These are phyloP conservation scores for Falco punctatus DNA, from an alignment of 2,113 vertebrate species.

Conservation along the genomic window DNA sequence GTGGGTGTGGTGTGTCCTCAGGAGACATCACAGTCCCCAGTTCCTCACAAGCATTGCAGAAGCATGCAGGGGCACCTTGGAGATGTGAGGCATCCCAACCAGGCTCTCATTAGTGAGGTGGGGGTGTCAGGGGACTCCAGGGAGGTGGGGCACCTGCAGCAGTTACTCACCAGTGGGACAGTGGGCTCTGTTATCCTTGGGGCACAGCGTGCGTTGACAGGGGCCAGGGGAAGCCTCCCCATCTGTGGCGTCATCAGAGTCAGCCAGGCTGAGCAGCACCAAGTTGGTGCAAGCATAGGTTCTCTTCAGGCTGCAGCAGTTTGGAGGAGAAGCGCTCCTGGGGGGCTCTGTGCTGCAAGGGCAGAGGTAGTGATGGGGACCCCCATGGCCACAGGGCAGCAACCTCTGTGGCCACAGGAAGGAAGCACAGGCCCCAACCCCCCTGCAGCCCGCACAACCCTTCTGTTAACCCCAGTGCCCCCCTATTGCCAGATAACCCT, in stretches of 20 bases:
- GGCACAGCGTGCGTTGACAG: accelerated
- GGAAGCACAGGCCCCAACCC: not conserved
- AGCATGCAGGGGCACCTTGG: accelerated
- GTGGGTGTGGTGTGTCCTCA: not conserved
- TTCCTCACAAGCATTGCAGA: not conserved
- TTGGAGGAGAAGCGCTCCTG: too few relatives aligned
- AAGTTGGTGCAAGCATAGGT: not conserved
- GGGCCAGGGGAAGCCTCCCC: not conserved
- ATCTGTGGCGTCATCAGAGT: accelerated
- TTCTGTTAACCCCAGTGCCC: not conserved
- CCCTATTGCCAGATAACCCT: not conserved
- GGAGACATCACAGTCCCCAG: not conserved
- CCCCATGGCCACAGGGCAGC: not conserved
- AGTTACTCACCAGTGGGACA: accelerated
- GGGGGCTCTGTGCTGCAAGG: not conserved
- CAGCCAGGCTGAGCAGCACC: not conserved
- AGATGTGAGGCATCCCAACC: not conserved
- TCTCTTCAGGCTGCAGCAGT: not conserved
- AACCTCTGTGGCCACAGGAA: not conserved
- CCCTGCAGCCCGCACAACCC: not conserved
- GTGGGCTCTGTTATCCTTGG: not conserved
- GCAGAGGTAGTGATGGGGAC: not conserved
- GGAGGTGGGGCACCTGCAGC: not conserved
- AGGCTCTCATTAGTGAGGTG: not conserved
- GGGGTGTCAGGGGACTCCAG: not conserved